Evolutionary conservation across 2,888 invertebrate species (phyloP), one percentile per base, ranked within the genome.

Genomic region (Drosophila falleni): DNA sequence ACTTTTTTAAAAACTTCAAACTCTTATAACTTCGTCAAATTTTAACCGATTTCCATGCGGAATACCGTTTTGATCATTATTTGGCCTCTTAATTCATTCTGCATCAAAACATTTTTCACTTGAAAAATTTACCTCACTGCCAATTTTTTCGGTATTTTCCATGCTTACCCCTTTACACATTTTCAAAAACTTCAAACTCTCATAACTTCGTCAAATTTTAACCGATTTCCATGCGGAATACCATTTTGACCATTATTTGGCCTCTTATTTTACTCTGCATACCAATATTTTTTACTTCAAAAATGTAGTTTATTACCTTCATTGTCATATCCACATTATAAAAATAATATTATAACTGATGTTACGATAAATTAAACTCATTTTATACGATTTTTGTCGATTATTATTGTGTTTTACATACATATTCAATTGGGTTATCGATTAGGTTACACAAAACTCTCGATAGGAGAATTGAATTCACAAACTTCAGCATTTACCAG

Each of bases 351-450:
- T 4, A 23, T 23, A 23, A 4, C 4, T 23, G 23, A 23, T 23
- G 23, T 23, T 23, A 29, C 8, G 5, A 15, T 5, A 47, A 29
- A 31, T 47, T 5, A 61, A 41, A 41, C 44, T 5, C 8, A 5
- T 19, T 9, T 41, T 2, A 9, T 35, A 44, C 11, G 16, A 31
- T 50, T 51, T 31, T 51, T 65, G 37, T 66, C 46, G 72, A 60
- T 78, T 65, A 69, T 50, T 47, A 29, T 85, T 41, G 19, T 85
- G 71, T 72, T 80, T 56, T 75, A 81, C 71, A 83, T 81, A 79
- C 64, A 77, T 76, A 71, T 83, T 79, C 81, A 83, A 72, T 81
- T 62, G 55, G 35, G 23, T 67, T 69, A 63, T 55, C 46, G 60
- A 66, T 79, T 61, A 64, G 62, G 70, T 82, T 71, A 78, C 72